Conservation (phyloP, 1,140 invertebrate genomes). For the Paralvinella palmiformis region DNA sequence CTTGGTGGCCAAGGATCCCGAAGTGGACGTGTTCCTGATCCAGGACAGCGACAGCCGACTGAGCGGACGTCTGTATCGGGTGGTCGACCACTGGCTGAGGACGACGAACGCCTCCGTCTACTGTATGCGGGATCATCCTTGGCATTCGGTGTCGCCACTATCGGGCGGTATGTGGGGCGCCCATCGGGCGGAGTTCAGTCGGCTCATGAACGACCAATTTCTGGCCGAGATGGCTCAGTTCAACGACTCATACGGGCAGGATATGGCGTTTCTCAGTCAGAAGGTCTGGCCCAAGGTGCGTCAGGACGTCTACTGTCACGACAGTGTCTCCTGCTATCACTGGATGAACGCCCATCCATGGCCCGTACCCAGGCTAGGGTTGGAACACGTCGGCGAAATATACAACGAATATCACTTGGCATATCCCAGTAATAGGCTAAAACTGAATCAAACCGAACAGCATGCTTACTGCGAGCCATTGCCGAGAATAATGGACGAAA, state of each 20-base stretch:
- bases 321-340: conserved; percentile 15
- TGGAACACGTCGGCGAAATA: conserved; percentile 17
- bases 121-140: conserved; percentile 16
- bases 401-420: conserved; percentile 14
- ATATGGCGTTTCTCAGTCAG: background rate
- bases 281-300: conserved; percentile 14
- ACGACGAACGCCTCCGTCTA: background rate
- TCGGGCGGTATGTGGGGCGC: conserved; percentile 15
- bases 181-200: background rate
- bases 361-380: conserved; percentile 9
- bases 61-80: background rate
- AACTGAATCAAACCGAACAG: too few relatives aligned
- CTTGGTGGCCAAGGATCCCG: conserved; percentile 6
- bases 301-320: conserved; percentile 10
- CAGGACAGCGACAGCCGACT: conserved; percentile 7
- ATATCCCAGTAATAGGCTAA: too few relatives aligned
- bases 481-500: too few relatives aligned
- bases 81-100: conserved; percentile 3
- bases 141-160: conserved; percentile 1
- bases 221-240: conserved; percentile 2
- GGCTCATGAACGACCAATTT: background rate
- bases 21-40: conserved; percentile 7
- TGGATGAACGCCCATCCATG: conserved; percentile 12
- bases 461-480: too few relatives aligned
- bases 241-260: background rate